phyloP scores from a whole-genome alignment of 2,113 vertebrate species.

The Phodopus roborovskii region DNA sequence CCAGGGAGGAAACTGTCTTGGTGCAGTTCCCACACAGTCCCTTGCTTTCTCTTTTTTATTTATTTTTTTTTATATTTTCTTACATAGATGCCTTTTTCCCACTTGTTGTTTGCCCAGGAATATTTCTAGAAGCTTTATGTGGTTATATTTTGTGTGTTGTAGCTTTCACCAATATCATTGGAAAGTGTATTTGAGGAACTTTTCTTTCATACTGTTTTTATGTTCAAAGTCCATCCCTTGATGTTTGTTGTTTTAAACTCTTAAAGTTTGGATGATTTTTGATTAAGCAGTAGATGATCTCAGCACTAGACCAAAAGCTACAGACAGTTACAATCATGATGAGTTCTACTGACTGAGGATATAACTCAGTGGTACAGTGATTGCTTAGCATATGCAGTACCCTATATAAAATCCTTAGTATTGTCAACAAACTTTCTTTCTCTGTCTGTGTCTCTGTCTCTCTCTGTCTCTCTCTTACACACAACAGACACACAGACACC shows the following conservation, averaged over 20 bases:
- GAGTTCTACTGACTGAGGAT: not conserved
- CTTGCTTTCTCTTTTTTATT: not conserved
- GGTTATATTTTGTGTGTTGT: not conserved
- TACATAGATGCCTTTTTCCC: conserved; percentile 12
- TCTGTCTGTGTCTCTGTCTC: no score
- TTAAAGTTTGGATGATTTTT: conserved; percentile 12
- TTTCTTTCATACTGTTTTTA: not conserved
- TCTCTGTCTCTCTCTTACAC: no score
- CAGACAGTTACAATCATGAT: not conserved
- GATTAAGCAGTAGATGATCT: not conserved
- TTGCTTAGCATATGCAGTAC: not conserved
- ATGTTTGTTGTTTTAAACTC: conserved; percentile 36
- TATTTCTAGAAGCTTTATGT: conserved; percentile 2
- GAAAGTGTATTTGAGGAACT: not conserved
- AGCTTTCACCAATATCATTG: not conserved
- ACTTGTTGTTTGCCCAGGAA: not conserved
- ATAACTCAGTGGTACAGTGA: not conserved
- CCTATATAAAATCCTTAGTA: not conserved
- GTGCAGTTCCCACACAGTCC: not conserved
- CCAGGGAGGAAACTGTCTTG: not conserved
- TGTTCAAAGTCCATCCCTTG: not conserved
- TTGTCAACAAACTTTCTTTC: no score
- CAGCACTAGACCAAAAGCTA: not conserved
- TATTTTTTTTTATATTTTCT: conserved; percentile 38
- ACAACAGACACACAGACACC: not conserved